Evolutionary conservation across 92 coral and sea anemone species (phyloP), one percentile per base, ranked within the genome.

Genomic region (Phenganax stokvisi): DNA sequence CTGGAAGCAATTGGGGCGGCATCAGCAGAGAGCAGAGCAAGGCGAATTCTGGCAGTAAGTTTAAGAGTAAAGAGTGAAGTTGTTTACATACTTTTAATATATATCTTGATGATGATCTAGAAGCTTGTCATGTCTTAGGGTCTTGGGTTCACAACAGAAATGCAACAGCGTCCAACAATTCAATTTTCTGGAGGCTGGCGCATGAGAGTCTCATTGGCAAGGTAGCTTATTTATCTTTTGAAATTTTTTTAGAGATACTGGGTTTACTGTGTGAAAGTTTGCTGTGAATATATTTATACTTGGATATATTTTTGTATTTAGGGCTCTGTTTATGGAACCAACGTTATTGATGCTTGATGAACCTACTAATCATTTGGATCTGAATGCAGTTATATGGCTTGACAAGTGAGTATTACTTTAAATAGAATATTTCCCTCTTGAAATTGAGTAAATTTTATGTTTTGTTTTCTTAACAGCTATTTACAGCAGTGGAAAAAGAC

Each of bases 121-220:
- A 25, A 54, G 3, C 16, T 44, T 28, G 53, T 20, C 13, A 53
- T 27, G 77, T 54, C 55, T 17, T 58, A 93, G 98, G 99, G 99
- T 96, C 92, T 96, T 75, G 99, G 99, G 17, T 96, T 96, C 56
- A 96, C 99, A 13, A 92, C 87, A 28, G 99, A 96, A 81, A 96
- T 96, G 99, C 99, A 96, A 71, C 89, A 89, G 72, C 88, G 99
- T 64, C 96, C 99, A 17, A 97, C 92, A 74, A 90, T 87, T 71
- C 97, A 92, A 61, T 96, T 96, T 80, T 96, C 99, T 6, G 99
- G 99, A 54, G 99, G 99, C 57, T 96, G 99, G 99, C 88, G 97
- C 61, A 93, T 93, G 98, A 91, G 99, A 80, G 99, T 96, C 16
- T 92, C 99, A 6, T 85, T 92, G 37, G 97, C 99, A 51, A 90